phyloP scores from a whole-genome alignment of 2,888 invertebrate genomes.

The Eutolmus rufibarbis region DNA sequence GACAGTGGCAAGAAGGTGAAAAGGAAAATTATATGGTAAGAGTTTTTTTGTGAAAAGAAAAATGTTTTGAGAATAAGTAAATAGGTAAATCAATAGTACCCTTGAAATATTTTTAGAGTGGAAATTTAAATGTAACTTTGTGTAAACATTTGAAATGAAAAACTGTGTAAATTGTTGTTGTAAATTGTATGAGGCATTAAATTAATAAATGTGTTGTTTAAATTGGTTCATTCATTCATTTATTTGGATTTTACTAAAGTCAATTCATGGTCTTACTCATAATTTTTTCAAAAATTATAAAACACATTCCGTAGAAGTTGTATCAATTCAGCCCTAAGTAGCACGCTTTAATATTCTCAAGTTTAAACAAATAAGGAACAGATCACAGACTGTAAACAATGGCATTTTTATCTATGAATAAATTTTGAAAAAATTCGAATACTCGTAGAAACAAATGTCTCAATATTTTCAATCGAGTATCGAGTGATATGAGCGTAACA shows the following conservation, averaged over 20 bases:
- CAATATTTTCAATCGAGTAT: neutral
- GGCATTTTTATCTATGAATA: neutral
- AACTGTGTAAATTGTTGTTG: conserved; percentile 18
- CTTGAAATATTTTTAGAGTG: conserved; percentile 12
- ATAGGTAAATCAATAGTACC: neutral
- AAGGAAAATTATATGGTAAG: neutral
- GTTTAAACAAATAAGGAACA: neutral
- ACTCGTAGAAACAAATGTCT: neutral
- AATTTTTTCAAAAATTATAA: neutral
- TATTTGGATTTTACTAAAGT: neutral
- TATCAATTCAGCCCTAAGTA: neutral
- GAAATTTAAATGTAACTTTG: conserved; percentile 2
- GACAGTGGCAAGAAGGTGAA: neutral
- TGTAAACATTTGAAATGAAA: neutral
- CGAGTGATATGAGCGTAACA: neutral
- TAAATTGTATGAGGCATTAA: conserved; percentile 16
- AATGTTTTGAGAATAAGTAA: neutral
- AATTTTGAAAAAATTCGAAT: neutral
- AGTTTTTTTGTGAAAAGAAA: neutral
- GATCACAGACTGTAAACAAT: neutral
- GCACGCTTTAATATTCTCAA: neutral
- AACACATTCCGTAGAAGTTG: neutral
- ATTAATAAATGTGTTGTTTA: conserved; percentile 18
- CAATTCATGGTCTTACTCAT: neutral
- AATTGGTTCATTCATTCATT: neutral